Evolutionary conservation across 2,888 invertebrate genomes (phyloP).

Genomic region (Bellardia pandia): DNA sequence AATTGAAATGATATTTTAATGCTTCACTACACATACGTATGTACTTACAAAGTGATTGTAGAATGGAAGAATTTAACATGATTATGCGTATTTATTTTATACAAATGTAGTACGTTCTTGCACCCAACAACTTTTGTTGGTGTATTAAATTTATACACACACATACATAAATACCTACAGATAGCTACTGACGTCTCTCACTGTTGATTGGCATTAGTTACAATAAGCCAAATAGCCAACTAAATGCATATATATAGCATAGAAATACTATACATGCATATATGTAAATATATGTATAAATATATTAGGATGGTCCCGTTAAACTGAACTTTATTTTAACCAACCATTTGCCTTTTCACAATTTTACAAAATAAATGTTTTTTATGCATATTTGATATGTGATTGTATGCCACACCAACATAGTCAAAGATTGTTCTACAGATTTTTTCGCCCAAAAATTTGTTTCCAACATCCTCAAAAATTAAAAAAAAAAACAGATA

Average conservation of each 20-base stretch:
- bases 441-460: too few relatives aligned
- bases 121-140: neutral
- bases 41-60: neutral
- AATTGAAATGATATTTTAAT: conserved; percentile 60
- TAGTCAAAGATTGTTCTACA: too few relatives aligned
- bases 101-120: neutral
- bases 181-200: neutral
- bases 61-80: neutral
- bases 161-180: neutral
- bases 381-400: too few relatives aligned
- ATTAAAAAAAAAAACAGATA: too few relatives aligned
- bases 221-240: conserved; percentile 56
- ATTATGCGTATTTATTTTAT: conserved; percentile 7
- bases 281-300: too few relatives aligned
- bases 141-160: neutral
- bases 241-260: conserved; percentile 25
- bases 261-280: neutral
- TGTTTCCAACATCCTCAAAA: too few relatives aligned
- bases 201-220: conserved; percentile 41
- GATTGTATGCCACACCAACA: too few relatives aligned
- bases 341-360: too few relatives aligned
- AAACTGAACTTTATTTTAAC: too few relatives aligned
- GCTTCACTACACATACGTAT: conserved; percentile 42
- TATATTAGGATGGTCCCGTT: too few relatives aligned
- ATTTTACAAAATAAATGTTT: too few relatives aligned